A percentile compares a stretch with the other conserved stretches of the same genome.
Conservation (phyloP, 2,888 invertebrate genomes). For the Lithodes maja region DNA sequence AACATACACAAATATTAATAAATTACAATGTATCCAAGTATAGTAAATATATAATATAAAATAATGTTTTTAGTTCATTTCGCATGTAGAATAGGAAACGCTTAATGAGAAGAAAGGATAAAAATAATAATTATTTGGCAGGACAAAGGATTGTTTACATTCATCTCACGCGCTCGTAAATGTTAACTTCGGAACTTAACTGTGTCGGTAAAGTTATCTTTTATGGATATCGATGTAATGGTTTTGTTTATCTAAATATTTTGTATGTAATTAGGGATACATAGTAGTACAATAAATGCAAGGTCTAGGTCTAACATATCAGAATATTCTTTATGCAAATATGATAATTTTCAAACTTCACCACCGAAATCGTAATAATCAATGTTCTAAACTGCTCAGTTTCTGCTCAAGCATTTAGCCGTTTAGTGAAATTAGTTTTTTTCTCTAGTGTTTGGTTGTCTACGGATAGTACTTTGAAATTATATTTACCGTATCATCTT, state of each 20-base stretch:
- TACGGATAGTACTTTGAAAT: too few species aligned
- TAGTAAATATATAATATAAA: too few species aligned
- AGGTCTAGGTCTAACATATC: background rate
- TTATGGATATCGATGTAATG: background rate
- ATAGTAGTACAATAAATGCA: background rate
- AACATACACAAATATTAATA: too few species aligned
- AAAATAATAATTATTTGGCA: background rate
- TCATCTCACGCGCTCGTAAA: background rate
- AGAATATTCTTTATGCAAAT: background rate
- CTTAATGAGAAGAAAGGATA: background rate
- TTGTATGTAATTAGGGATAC: too few species aligned
- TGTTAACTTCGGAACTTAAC: background rate
- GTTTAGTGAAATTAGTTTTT: too few species aligned
- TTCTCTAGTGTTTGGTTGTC: too few species aligned
- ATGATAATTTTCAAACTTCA: background rate
- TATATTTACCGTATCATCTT: too few species aligned
- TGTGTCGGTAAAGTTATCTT: background rate
- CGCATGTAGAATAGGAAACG: background rate
- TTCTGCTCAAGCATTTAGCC: too few species aligned
- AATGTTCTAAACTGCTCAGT: too few species aligned
- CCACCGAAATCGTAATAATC: too few species aligned
- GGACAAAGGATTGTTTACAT: constrained; percentile 7
- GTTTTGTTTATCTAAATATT: too few species aligned
- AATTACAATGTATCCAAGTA: too few species aligned
- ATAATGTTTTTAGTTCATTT: background rate